phyloP scores from a whole-genome alignment of 2,888 invertebrate species.

The Scaptomyza flava region DNA sequence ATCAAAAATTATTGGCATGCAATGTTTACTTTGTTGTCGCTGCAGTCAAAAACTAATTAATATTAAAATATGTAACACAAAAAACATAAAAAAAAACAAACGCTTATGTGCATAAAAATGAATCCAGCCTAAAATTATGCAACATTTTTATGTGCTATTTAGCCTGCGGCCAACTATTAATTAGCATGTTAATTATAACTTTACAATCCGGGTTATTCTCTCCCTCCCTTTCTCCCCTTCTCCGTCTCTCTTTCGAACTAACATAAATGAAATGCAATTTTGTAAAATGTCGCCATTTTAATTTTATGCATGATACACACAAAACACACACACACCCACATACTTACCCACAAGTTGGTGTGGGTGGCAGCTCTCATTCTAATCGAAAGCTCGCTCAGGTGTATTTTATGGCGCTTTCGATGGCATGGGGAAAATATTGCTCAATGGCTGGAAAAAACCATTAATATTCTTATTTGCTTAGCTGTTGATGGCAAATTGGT shows the following conservation, averaged over 20 bases:
- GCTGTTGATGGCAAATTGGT: constrained; percentile 75
- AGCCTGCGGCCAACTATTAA: constrained; percentile 71
- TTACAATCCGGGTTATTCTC: constrained; percentile 43
- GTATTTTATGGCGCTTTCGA: constrained; percentile 47
- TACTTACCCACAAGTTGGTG: constrained; percentile 3
- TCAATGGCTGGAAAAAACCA: constrained; percentile 80
- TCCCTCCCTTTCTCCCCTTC: constrained; percentile 3
- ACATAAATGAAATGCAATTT: constrained; percentile 74
- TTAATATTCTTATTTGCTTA: constrained; percentile 81
- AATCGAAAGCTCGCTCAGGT: constrained; percentile 77
- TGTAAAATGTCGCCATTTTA: constrained; percentile 75
- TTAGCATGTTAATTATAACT: constrained; percentile 80
- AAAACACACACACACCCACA: constrained; percentile 13
- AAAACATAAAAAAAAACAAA: constrained; percentile 7
- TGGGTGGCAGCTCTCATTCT: constrained; percentile 43
- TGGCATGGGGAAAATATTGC: constrained; percentile 67
- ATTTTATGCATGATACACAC: constrained; percentile 63
- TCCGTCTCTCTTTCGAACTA: constrained; percentile 17
- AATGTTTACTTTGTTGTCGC: constrained; percentile 41
- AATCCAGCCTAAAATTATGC: constrained; percentile 71
- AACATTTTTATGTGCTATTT: constrained; percentile 47
- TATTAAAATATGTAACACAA: constrained; percentile 71
- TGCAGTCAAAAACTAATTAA: constrained; percentile 71
- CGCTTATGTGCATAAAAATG: constrained; percentile 16
- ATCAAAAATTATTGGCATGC: constrained; percentile 28